A percentile compares a stretch with the other conserved stretches of the same genome.
phyloP scores from a whole-genome alignment of 2,888 invertebrate species.

The Eristalis arbustorum region DNA sequence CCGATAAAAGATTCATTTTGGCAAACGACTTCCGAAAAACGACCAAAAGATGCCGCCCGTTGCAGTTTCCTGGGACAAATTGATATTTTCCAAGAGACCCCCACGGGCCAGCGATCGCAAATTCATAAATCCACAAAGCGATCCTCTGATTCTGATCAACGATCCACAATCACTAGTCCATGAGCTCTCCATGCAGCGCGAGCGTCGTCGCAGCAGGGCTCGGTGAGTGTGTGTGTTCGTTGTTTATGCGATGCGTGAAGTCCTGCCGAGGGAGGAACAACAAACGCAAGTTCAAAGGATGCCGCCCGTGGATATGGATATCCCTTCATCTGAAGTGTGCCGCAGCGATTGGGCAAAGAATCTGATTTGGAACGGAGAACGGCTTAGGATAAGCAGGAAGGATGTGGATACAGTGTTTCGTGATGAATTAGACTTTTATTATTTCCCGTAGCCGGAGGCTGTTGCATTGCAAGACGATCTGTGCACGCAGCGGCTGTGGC shows the following conservation, averaged over 20 bases:
- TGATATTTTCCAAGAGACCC: not conserved
- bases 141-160: constrained; percentile 43
- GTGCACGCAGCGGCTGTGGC: not conserved
- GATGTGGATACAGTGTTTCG: not conserved
- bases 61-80: not conserved
- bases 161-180: constrained; percentile 36
- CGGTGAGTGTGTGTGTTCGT: not conserved
- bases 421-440: not conserved
- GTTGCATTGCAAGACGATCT: no score
- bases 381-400: not conserved
- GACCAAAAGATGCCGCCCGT: constrained; percentile 24
- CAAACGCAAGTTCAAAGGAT: not conserved
- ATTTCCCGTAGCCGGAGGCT: not conserved
- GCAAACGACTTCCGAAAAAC: constrained; percentile 63
- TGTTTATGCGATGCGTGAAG: not conserved
- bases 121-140: constrained; percentile 50
- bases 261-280: not conserved
- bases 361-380: not conserved
- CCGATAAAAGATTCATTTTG: constrained; percentile 61
- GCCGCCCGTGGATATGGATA: not conserved
- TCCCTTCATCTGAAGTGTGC: not conserved
- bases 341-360: not conserved
- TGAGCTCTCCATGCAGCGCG: constrained; percentile 42
- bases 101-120: constrained; percentile 9
- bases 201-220: not conserved